Evolutionary conservation across 2,888 invertebrate species (phyloP).

Genomic region (Colostygia pectinataria): DNA sequence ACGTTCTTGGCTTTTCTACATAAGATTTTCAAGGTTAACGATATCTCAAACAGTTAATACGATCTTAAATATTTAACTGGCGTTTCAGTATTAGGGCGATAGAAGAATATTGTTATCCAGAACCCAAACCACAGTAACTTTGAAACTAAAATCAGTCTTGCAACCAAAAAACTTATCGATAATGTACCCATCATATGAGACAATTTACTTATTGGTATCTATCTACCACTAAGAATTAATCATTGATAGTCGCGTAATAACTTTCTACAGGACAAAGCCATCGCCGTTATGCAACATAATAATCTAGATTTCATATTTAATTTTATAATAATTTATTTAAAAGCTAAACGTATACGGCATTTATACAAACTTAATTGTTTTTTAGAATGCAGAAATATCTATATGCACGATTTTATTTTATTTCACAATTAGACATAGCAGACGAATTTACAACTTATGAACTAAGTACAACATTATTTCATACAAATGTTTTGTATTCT

Average conservation of each 20-base stretch:
- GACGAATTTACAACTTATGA: too few relatives aligned
- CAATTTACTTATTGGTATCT: background rate
- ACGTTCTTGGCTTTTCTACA: too few relatives aligned
- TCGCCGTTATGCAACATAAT: too few relatives aligned
- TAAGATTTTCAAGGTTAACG: too few relatives aligned
- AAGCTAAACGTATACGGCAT: slow-evolving; percentile 7
- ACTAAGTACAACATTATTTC: too few relatives aligned
- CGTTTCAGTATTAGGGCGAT: too few relatives aligned
- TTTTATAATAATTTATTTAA: background rate
- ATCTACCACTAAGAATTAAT: background rate
- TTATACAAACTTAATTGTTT: background rate
- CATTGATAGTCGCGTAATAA: too few relatives aligned
- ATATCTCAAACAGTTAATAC: too few relatives aligned
- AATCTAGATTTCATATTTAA: background rate
- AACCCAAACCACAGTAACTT: background rate
- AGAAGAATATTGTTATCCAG: background rate
- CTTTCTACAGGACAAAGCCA: too few relatives aligned
- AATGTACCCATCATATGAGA: slow-evolving; percentile 9
- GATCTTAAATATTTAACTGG: too few relatives aligned
- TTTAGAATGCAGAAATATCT: background rate
- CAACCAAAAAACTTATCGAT: background rate
- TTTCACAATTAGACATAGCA: too few relatives aligned
- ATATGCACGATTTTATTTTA: background rate
- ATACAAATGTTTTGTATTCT: too few relatives aligned
- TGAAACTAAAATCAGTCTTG: slow-evolving; percentile 9